A percentile compares a stretch with the other conserved stretches of the same genome.
These are phyloP conservation scores for Brachyhypopomus occidentalis DNA, from an alignment of 2,113 vertebrate species.

Conservation along the genomic window DNA sequence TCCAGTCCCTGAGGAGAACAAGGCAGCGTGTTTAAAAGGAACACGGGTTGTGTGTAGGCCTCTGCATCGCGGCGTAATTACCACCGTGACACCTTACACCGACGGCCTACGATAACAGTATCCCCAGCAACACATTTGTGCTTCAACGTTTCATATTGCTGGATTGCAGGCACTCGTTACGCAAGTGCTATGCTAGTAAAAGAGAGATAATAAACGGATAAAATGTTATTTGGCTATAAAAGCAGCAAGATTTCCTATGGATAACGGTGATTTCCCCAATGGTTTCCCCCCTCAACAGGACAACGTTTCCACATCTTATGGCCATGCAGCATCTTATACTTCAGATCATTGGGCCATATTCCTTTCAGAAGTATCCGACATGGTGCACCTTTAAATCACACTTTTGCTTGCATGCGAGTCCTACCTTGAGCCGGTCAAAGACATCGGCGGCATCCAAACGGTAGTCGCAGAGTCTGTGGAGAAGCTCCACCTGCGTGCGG, in stretches of 20 bases:
- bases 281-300: no score
- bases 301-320: not conserved
- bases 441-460: slow-evolving; percentile 95
- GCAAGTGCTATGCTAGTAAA: no score
- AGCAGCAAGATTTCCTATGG: no score
- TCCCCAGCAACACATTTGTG: no score
- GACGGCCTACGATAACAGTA: no score
- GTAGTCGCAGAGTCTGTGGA: slow-evolving; percentile 96
- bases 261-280: no score
- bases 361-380: not conserved
- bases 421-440: slow-evolving; percentile 95
- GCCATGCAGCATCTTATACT: not conserved
- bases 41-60: not conserved
- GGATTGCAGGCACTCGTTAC: not conserved
- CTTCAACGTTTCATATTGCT: no score
- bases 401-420: no score
- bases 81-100: no score
- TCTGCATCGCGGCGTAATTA: not conserved
- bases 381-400: not conserved
- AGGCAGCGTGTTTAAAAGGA: no score
- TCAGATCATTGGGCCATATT: not conserved
- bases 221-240: no score
- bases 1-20: slow-evolving; percentile 83
- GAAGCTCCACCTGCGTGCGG: slow-evolving; percentile 88
- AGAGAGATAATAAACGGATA: no score